Evolutionary conservation across 2,113 vertebrate species (phyloP), one percentile per base, ranked within the genome.

Genomic region (Lampris megalopsis): DNA sequence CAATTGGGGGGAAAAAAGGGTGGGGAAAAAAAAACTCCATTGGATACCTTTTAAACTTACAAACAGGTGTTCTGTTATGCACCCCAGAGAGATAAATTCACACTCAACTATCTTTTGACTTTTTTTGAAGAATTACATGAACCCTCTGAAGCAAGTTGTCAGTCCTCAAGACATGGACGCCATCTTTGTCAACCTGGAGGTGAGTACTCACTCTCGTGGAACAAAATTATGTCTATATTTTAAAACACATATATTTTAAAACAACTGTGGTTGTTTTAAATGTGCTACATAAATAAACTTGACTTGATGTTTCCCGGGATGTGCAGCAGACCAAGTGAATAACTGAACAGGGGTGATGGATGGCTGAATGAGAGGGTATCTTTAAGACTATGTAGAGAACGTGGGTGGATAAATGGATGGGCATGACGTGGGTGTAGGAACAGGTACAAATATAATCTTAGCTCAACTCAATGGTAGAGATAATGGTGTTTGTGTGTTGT

Each of bases 131-230:
- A 99, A 96, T 86, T 98, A 99, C 42, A 96, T 98, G 97, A 95
- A 94, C 63, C 97, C 98, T 0, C 72, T 99, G 90, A 95, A 96
- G 89, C 94, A 94, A 82, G 95, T 98, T 5, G 93, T 99, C 85
- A 95, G 89, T 76, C 94, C 95, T 0, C 94, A 95, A 0, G 97
- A 98, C 63, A 96, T 98, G 96, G 95, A 95, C 38, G 93, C 96
- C 1, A 95, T 99, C 88, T 99, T 99, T 83, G 96, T 98, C 88
- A 99, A 99, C 83, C 89, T 99, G 59, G 98, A 98, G 97, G 98
- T 98, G 86, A 87, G 92, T 75, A 13, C 2, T 1, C 3, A 11
- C 71, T 76, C 68, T 65, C 7, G 57, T 47, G 43, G 24, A 4
- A 50, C 36, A 48, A 58, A 61, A 58, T 6, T 1, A 42, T 68